These are phyloP conservation scores for Bruchidius siliquastri DNA, from an alignment of 2,888 invertebrate species.

Conservation along the genomic window DNA sequence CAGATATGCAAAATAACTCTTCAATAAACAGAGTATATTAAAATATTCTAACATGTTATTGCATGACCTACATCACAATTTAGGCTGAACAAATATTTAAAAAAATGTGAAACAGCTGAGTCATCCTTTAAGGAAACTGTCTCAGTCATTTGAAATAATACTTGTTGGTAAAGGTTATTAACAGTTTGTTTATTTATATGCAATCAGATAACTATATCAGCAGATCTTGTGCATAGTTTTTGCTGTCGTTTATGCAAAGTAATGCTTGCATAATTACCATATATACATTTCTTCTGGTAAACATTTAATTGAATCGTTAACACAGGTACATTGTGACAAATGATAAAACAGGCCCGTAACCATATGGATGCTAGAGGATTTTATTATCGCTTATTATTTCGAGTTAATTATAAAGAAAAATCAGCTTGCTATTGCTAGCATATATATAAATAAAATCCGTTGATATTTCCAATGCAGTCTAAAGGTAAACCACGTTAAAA, in stretches of 20 bases:
- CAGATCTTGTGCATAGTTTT: background rate
- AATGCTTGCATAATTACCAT: background rate
- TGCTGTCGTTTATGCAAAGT: background rate
- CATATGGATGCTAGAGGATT: too few species aligned
- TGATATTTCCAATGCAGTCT: too few species aligned
- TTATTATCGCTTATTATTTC: too few species aligned
- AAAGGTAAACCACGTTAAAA: too few species aligned
- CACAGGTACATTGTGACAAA: background rate
- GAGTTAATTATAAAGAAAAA: too few species aligned
- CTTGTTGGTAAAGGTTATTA: background rate
- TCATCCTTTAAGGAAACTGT: background rate
- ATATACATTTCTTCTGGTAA: background rate
- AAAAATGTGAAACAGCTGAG: background rate
- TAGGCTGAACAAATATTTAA: too few species aligned
- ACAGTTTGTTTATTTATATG: background rate
- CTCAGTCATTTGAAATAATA: background rate
- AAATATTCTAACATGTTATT: too few species aligned
- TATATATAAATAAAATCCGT: too few species aligned
- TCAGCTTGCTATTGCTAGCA: too few species aligned
- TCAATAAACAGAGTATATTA: too few species aligned
- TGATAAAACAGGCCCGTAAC: background rate
- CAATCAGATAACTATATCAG: background rate
- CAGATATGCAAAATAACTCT: too few species aligned
- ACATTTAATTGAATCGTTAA: background rate
- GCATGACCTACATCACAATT: too few species aligned